These are phyloP conservation scores for Hetaerina americana DNA, from an alignment of 1,140 invertebrate species.

Conservation along the genomic window DNA sequence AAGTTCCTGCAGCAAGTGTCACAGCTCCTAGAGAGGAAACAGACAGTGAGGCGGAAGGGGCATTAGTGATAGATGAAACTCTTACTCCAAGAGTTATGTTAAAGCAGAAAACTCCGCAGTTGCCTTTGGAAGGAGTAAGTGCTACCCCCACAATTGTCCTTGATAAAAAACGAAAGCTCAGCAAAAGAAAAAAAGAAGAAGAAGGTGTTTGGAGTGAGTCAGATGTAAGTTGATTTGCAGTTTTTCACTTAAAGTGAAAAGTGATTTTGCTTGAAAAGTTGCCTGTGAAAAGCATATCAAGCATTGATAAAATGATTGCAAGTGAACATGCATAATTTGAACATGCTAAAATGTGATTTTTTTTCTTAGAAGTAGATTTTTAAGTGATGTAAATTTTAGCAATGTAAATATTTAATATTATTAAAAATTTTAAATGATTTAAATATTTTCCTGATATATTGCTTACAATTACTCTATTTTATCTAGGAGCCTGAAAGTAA, in stretches of 20 bases:
- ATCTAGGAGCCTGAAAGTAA: constrained; percentile 2
- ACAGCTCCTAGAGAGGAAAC: constrained; percentile 9
- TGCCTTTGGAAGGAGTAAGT: not conserved
- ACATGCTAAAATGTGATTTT: too few relatives aligned
- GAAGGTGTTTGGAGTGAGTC: not conserved
- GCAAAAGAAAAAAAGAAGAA: not conserved
- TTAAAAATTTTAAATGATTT: not conserved
- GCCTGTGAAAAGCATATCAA: too few relatives aligned
- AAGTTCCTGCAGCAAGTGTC: not conserved
- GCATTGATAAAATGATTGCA: too few relatives aligned
- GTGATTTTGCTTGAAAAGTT: too few relatives aligned
- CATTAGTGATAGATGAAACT: constrained; percentile 24
- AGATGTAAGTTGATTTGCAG: not conserved
- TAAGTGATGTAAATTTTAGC: not conserved
- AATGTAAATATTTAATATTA: not conserved
- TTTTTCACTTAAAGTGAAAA: too few relatives aligned
- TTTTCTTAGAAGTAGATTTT: not conserved
- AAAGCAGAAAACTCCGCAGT: not conserved
- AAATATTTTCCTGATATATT: too few relatives aligned
- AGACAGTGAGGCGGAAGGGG: constrained; percentile 21
- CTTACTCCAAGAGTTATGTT: constrained; percentile 2
- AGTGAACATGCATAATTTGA: too few relatives aligned
- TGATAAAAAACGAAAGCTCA: not conserved
- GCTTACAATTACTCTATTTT: too few relatives aligned
- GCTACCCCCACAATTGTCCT: not conserved